These are phyloP conservation scores for Silurus meridionalis DNA, from an alignment of 2,113 vertebrate genomes.

Conservation along the genomic window DNA sequence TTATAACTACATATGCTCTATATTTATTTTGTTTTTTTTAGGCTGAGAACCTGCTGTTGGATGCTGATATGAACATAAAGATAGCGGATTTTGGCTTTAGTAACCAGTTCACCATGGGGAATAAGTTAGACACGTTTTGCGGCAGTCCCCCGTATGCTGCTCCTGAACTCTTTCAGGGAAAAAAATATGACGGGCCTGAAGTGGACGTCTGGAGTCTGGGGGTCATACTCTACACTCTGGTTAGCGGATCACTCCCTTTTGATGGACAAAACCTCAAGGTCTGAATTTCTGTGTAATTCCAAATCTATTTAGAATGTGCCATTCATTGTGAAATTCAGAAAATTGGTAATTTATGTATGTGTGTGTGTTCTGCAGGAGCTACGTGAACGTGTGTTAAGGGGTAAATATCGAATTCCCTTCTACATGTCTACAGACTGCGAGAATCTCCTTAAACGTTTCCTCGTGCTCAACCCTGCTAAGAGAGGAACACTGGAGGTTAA, in stretches of 20 bases:
- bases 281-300: background rate
- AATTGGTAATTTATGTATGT: background rate
- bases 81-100: conserved; percentile 99
- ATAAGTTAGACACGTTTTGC: conserved; percentile 98
- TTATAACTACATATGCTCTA: background rate
- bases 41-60: conserved; percentile 97
- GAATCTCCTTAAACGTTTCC: conserved; percentile 97
- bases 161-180: conserved; percentile 97
- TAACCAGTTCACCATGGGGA: conserved; percentile 95
- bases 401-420: conserved; percentile 98
- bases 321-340: background rate
- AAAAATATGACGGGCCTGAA: conserved; percentile 97
- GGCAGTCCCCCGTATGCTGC: conserved; percentile 96
- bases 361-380: conserved; percentile 78
- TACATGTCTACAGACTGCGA: conserved; percentile 99
- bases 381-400: conserved; percentile 92
- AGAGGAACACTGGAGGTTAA: conserved; percentile 97
- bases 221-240: conserved; percentile 96
- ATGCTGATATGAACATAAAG: conserved; percentile 99
- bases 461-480: conserved; percentile 97
- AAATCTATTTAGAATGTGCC: background rate
- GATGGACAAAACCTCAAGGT: conserved; percentile 97
- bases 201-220: conserved; percentile 99
- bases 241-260: conserved; percentile 97
- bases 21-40: conserved; percentile 51